Conservation (phyloP, 2,888 invertebrate genomes). For the Crocallis elinguaria region DNA sequence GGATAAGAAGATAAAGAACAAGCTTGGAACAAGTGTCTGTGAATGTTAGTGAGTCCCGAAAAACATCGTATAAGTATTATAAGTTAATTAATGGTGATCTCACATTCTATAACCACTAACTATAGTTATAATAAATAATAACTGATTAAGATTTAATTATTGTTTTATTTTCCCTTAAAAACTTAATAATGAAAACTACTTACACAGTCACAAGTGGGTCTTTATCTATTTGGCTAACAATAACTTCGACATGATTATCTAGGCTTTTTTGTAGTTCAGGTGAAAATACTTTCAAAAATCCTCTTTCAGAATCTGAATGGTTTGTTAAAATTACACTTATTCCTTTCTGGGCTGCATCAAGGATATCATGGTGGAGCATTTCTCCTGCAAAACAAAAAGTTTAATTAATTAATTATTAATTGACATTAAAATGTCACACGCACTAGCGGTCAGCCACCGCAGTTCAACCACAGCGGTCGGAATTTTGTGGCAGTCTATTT, state of each 20-base stretch:
- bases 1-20: conserved; percentile 36
- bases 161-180: conserved; percentile 24
- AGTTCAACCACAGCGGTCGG: too few relatives aligned
- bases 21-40: conserved; percentile 36
- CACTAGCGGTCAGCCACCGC: not conserved
- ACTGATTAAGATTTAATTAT: conserved; percentile 27
- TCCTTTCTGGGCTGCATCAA: conserved; percentile 93
- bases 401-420: not conserved
- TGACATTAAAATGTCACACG: not conserved
- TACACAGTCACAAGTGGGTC: conserved; percentile 91
- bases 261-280: conserved; percentile 60
- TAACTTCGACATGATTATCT: conserved; percentile 84
- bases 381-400: conserved; percentile 81
- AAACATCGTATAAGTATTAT: conserved; percentile 37
- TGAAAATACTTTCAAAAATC: conserved; percentile 88
- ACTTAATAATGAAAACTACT: not conserved
- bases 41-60: conserved; percentile 35
- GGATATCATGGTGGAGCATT: conserved; percentile 97
- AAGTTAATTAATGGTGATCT: conserved; percentile 74
- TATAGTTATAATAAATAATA: conserved; percentile 40
- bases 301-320: conserved; percentile 97
- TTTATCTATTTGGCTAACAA: conserved; percentile 89
- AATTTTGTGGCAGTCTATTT: too few relatives aligned
- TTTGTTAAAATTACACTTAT: conserved; percentile 94
- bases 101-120: conserved; percentile 53